Conservation (phyloP, 2,888 invertebrate species). For the Harmothoe impar region DNA sequence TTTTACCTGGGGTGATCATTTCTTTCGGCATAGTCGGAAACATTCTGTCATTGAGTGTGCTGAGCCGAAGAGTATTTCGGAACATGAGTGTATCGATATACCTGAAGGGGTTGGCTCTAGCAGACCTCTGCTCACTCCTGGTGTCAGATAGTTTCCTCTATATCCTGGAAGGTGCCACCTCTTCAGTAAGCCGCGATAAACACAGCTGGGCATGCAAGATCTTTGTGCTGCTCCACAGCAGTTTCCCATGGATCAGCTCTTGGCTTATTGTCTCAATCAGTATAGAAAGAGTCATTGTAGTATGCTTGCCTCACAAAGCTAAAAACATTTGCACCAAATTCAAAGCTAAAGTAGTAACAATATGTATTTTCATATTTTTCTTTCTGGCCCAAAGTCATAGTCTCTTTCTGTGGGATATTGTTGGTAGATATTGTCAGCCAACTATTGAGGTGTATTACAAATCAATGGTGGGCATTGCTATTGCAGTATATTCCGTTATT, state of each 20-base stretch:
- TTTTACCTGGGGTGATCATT: background rate
- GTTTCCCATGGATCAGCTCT: slow-evolving; percentile 37
- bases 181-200: background rate
- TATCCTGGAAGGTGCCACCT: background rate
- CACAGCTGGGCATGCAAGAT: background rate
- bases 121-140: background rate
- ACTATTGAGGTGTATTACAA: background rate
- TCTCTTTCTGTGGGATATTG: background rate
- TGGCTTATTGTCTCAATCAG: slow-evolving; percentile 19
- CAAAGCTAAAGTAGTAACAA: background rate
- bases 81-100: background rate
- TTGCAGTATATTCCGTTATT: slow-evolving; percentile 4
- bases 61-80: background rate
- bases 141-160: background rate
- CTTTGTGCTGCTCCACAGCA: background rate
- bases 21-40: background rate
- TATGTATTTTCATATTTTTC: background rate
- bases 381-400: background rate
- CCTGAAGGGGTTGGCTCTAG: background rate
- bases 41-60: background rate
- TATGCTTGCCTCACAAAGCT: slow-evolving; percentile 23
- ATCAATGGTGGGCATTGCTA: background rate
- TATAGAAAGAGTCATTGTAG: slow-evolving; percentile 1
- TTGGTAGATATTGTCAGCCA: background rate
- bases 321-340: background rate